Percentiles rank a stretch among this genome's conserved stretches.
These are phyloP conservation scores for Amphiprion percula DNA, from an alignment of 2,113 vertebrate genomes.

Conservation along the genomic window DNA sequence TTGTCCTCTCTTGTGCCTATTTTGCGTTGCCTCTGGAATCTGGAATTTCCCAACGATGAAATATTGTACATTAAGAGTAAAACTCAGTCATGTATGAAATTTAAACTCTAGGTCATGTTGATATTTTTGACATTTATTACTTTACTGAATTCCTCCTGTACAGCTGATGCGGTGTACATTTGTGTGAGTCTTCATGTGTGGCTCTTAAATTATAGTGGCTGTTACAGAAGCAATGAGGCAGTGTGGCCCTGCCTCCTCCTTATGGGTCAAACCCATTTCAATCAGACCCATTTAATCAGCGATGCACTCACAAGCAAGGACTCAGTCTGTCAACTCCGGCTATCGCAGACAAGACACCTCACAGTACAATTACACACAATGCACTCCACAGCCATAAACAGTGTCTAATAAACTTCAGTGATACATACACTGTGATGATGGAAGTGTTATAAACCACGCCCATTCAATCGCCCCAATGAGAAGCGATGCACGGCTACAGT, in stretches of 20 bases:
- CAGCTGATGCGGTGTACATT: not conserved
- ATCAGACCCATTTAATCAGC: conserved; percentile 66
- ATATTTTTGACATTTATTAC: not conserved
- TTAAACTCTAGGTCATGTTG: conserved; percentile 25
- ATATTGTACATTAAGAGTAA: not conserved
- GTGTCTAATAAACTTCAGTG: conserved; percentile 41
- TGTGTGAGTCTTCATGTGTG: not conserved
- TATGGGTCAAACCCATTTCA: conserved; percentile 51
- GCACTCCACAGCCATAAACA: conserved; percentile 25
- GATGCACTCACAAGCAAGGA: conserved; percentile 42
- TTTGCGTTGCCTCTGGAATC: not conserved
- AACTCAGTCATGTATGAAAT: not conserved
- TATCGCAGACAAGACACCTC: conserved; percentile 21
- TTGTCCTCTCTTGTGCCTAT: conserved; percentile 8
- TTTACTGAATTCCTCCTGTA: not conserved
- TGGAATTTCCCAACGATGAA: not conserved
- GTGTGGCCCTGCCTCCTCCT: conserved; percentile 28
- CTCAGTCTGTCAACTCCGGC: conserved; percentile 22
- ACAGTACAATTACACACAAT: conserved; percentile 10
- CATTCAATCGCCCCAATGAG: not conserved
- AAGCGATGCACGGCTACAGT: conserved; percentile 7
- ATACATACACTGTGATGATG: conserved; percentile 12
- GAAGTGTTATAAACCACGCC: conserved; percentile 12
- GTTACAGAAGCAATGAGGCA: conserved; percentile 39
- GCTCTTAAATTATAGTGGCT: conserved; percentile 34